Evolutionary conservation across 2,797 vertebrate species (phyloP).

Genomic region (Leontocebus nigricollis): DNA sequence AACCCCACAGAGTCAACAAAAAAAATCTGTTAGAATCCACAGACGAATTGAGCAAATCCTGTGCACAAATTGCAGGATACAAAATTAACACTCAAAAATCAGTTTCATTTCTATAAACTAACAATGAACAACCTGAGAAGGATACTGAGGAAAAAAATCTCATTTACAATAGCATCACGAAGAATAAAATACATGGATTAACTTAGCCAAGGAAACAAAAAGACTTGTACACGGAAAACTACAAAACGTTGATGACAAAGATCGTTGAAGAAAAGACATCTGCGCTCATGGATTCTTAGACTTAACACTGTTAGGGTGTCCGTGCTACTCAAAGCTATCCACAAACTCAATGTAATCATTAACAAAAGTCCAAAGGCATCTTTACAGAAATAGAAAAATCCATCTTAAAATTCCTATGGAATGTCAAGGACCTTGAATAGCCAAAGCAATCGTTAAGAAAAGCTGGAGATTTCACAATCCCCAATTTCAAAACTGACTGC

Average conservation of each 20-base stretch:
- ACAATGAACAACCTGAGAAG: neutral
- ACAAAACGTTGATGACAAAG: neutral
- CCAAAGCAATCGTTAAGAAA: neutral
- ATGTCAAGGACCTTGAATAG: neutral
- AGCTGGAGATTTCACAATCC: neutral
- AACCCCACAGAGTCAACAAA: neutral
- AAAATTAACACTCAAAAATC: neutral
- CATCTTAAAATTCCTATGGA: neutral
- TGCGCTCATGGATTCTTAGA: neutral
- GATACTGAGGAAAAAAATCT: neutral
- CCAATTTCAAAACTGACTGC: neutral
- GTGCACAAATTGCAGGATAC: no score
- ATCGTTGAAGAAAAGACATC: neutral
- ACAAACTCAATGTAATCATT: neutral
- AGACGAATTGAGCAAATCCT: neutral
- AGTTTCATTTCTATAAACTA: neutral
- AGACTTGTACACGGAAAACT: neutral
- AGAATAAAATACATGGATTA: neutral
- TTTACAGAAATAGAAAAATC: neutral
- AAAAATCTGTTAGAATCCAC: neutral
- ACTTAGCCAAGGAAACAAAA: neutral
- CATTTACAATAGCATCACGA: neutral
- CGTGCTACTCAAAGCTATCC: neutral
- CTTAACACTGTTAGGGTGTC: neutral
- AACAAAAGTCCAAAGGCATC: neutral